phyloP scores from a whole-genome alignment of 1,140 invertebrate genomes.

The Drosophila athabasca region DNA sequence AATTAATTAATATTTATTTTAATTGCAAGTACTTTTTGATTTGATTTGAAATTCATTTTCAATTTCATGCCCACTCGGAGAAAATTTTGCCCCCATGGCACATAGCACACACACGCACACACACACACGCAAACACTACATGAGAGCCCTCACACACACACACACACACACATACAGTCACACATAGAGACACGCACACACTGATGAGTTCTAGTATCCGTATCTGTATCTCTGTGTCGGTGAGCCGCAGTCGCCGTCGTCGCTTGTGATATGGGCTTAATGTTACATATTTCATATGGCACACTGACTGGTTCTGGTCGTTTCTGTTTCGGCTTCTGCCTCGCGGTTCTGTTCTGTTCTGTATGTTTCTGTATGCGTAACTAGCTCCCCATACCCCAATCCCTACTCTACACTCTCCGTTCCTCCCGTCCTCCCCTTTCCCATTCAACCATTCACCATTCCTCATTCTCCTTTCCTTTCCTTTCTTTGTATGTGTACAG shows the following conservation, averaged over 20 bases:
- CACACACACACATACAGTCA: slow-evolving; percentile 21
- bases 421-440: too few relatives aligned
- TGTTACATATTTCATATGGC: slow-evolving; percentile 76
- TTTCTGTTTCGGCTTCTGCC: slow-evolving; percentile 11
- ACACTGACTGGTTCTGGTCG: slow-evolving; percentile 59
- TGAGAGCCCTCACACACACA: slow-evolving; percentile 44
- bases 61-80: slow-evolving; percentile 63
- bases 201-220: slow-evolving; percentile 43
- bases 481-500: too few relatives aligned
- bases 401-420: too few relatives aligned
- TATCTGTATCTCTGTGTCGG: slow-evolving; percentile 44
- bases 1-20: background rate
- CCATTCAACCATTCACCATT: slow-evolving; percentile 2
- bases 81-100: slow-evolving; percentile 65
- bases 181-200: slow-evolving; percentile 10
- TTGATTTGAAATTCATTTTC: slow-evolving; percentile 70
- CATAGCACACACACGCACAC: slow-evolving; percentile 14
- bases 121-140: slow-evolving; percentile 9
- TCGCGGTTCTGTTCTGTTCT: background rate
- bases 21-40: slow-evolving; percentile 50
- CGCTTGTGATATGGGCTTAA: slow-evolving; percentile 47
- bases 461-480: slow-evolving; percentile 15
- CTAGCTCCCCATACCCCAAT: slow-evolving; percentile 14
- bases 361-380: slow-evolving; percentile 20
- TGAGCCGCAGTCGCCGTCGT: slow-evolving; percentile 43